Evolutionary conservation across 2,113 vertebrate genomes (phyloP).

Genomic region (Phainopepla nitens): DNA sequence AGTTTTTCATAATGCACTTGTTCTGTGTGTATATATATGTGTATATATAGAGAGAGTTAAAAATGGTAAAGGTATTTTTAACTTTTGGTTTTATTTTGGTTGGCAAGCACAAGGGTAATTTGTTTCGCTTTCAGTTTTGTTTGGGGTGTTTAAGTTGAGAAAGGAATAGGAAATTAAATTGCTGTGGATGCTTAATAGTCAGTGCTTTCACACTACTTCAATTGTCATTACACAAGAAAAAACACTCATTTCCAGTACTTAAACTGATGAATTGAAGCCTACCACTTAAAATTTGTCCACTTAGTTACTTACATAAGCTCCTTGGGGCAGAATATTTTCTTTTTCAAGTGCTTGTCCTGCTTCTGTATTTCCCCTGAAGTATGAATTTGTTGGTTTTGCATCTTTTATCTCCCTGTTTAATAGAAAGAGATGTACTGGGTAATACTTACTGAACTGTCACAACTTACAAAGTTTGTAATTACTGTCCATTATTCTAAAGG

Average conservation of each 20-base stretch:
- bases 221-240: background rate
- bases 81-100: background rate
- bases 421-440: background rate
- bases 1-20: background rate
- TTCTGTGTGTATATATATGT: background rate
- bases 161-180: background rate
- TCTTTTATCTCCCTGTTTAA: background rate
- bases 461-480: background rate
- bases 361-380: background rate
- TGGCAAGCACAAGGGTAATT: background rate
- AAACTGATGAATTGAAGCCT: background rate
- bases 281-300: background rate
- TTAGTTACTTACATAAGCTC: background rate
- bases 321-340: background rate
- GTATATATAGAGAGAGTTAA: background rate
- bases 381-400: background rate
- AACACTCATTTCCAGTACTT: background rate
- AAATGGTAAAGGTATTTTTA: background rate
- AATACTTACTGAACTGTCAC: background rate
- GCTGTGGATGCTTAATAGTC: background rate
- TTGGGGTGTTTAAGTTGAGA: background rate
- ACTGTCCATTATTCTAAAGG: background rate
- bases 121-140: background rate
- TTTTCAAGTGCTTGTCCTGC: background rate
- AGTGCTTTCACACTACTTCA: background rate